Percentiles rank a stretch among this genome's conserved stretches.
These are phyloP conservation scores for Hydractinia symbiolongicarpus DNA, from an alignment of 30 jellyfish, hydroid and myxozoan species.

Conservation along the genomic window DNA sequence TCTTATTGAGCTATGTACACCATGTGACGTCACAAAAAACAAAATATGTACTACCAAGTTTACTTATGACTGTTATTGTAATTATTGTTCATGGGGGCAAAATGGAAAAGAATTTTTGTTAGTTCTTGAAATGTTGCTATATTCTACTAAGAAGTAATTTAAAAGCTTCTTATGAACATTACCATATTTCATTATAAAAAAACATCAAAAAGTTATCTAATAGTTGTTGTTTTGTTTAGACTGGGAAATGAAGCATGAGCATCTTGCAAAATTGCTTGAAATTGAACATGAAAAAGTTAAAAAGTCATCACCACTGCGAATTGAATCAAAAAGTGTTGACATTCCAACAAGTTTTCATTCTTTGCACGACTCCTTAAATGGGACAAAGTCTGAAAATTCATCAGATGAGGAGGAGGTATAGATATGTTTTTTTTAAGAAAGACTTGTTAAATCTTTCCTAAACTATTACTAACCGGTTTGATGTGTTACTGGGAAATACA, in stretches of 20 bases:
- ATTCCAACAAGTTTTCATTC: background rate
- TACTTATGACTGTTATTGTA: too few relatives aligned
- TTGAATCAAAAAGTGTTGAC: background rate
- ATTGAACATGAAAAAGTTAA: slow-evolving; percentile 23
- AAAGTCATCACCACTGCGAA: slow-evolving; percentile 8
- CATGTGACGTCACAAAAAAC: too few relatives aligned
- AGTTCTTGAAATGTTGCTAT: too few relatives aligned
- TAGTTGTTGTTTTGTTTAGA: background rate
- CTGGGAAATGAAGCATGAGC: slow-evolving; percentile 33
- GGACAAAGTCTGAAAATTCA: too few relatives aligned
- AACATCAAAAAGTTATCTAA: background rate
- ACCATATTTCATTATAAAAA: background rate
- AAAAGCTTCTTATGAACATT: background rate
- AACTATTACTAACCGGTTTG: too few relatives aligned
- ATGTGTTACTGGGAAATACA: too few relatives aligned
- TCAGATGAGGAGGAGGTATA: slow-evolving; percentile 12
- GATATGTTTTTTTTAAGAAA: background rate
- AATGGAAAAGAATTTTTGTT: too few relatives aligned
- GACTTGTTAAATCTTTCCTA: too few relatives aligned
- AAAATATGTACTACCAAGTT: too few relatives aligned
- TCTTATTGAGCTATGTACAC: too few relatives aligned
- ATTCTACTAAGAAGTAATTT: too few relatives aligned
- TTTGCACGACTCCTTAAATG: background rate
- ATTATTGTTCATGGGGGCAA: too few relatives aligned
- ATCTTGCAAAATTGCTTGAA: slow-evolving; percentile 16